Percentiles rank a stretch among this genome's conserved stretches.
These are phyloP conservation scores for Picus viridis DNA, from an alignment of 2,797 vertebrate species.

Conservation along the genomic window DNA sequence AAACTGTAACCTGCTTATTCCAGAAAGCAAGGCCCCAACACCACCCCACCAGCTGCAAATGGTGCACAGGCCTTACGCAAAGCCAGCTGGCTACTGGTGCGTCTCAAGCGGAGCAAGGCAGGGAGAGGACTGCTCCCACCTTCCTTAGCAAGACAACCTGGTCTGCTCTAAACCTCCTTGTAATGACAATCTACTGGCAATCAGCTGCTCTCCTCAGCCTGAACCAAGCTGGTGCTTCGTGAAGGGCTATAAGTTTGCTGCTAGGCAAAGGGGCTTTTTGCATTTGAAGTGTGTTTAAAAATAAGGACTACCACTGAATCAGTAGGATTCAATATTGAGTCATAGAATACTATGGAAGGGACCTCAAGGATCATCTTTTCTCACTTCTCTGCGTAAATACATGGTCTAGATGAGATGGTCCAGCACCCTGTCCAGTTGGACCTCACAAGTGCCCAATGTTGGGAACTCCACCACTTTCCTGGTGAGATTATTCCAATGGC, in stretches of 20 bases:
- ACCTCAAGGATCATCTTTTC: neutral
- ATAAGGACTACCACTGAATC: too few relatives aligned
- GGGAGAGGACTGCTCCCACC: neutral
- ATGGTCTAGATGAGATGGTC: too few relatives aligned
- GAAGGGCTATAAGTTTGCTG: fast-evolving
- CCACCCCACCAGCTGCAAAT: fast-evolving
- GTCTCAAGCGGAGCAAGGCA: fast-evolving
- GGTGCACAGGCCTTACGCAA: fast-evolving
- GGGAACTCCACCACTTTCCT: neutral
- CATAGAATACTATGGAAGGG: neutral
- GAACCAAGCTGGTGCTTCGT: fast-evolving
- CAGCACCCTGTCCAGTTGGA: too few relatives aligned
- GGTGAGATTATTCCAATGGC: neutral
- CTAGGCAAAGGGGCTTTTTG: fast-evolving
- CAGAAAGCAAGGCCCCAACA: too few relatives aligned
- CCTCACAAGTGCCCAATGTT: neutral
- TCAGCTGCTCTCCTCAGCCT: neutral
- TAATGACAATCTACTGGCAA: fast-evolving
- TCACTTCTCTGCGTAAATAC: neutral
- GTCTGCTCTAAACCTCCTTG: fast-evolving
- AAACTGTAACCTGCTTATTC: neutral
- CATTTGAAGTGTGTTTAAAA: fast-evolving
- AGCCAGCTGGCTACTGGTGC: fast-evolving
- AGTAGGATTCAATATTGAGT: neutral
- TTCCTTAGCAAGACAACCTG: fast-evolving